A percentile compares a stretch with the other conserved stretches of the same genome.
Conservation (phyloP, 2,888 invertebrate genomes). For the Trissonchulus latispiculum region DNA sequence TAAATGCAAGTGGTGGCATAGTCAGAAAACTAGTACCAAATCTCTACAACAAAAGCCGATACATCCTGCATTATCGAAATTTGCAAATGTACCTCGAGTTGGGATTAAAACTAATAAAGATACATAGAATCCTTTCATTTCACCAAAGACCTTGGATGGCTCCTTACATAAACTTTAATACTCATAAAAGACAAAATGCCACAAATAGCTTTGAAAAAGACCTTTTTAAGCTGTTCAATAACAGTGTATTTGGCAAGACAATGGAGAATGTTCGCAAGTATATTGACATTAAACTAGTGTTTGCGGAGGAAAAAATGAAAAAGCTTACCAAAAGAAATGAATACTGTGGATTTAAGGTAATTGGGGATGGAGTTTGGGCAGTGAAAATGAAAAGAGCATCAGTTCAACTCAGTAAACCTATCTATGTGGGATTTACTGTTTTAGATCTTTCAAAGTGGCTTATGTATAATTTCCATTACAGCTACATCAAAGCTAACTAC, state of each 20-base stretch:
- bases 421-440: background rate
- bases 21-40: background rate
- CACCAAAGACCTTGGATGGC: background rate
- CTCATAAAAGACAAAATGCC: background rate
- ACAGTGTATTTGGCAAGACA: too few relatives aligned
- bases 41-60: background rate
- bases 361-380: too few relatives aligned
- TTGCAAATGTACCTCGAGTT: background rate
- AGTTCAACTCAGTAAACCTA: background rate
- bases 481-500: background rate
- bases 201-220: too few relatives aligned
- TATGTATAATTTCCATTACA: too few relatives aligned
- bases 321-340: too few relatives aligned
- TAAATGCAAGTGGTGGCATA: background rate
- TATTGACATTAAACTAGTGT: too few relatives aligned
- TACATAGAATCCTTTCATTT: background rate
- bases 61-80: background rate
- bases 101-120: background rate
- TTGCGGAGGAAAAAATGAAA: too few relatives aligned
- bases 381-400: background rate
- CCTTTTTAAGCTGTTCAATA: too few relatives aligned
- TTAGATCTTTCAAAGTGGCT: too few relatives aligned
- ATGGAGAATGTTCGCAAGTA: too few relatives aligned
- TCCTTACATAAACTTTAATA: background rate
- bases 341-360: too few relatives aligned